Conservation (phyloP, 2,888 invertebrate species). For the Caenorhabditis panamensis region DNA sequence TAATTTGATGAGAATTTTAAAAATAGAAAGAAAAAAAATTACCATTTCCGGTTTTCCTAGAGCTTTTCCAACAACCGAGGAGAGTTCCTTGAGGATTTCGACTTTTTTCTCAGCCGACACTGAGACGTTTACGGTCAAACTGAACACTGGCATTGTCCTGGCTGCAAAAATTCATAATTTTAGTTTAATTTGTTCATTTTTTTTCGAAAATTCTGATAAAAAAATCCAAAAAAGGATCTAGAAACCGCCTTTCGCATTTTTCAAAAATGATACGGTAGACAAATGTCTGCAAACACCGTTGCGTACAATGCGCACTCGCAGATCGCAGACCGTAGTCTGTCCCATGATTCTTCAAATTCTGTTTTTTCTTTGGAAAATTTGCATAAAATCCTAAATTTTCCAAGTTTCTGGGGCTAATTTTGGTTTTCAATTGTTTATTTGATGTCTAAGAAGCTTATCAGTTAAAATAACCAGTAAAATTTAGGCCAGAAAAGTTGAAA, state of each 20-base stretch:
- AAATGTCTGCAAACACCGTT: conserved; percentile 49
- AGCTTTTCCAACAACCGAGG: conserved; percentile 62
- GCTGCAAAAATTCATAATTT: no score
- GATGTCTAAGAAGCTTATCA: no score
- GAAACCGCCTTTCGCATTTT: conserved; percentile 5
- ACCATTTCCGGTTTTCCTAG: conserved; percentile 74
- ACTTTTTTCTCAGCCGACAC: conserved; percentile 56
- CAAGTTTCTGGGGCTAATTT: no score
- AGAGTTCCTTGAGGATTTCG: conserved; percentile 59
- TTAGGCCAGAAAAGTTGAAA: no score
- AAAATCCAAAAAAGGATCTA: not conserved
- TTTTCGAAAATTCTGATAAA: not conserved
- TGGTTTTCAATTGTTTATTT: no score
- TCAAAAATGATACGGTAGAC: conserved; percentile 23
- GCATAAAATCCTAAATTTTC: not conserved
- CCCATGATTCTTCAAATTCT: conserved; percentile 36
- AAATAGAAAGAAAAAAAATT: conserved; percentile 13
- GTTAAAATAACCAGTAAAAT: no score
- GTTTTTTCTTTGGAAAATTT: not conserved
- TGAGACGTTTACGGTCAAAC: conserved; percentile 57
- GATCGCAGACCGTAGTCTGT: conserved; percentile 47
- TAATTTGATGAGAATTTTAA: not conserved
- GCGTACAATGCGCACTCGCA: conserved; percentile 21
- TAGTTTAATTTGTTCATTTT: no score
- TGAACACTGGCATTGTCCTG: conserved; percentile 65